Conservation (phyloP, 2,888 invertebrate species). For the Trilocha varians region DNA sequence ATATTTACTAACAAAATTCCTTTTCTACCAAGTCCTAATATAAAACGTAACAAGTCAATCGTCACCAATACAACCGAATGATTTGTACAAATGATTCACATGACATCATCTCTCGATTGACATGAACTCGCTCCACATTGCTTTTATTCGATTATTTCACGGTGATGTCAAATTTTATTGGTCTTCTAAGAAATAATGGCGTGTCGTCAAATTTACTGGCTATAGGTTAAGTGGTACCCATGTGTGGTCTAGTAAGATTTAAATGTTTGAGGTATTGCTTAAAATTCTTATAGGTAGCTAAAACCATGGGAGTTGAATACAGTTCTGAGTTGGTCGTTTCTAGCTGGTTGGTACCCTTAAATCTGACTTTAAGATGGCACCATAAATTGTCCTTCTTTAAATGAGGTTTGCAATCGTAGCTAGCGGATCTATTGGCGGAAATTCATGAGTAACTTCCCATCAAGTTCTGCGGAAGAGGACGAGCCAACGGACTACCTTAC, state of each 20-base stretch:
- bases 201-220: background rate
- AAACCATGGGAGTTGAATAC: too few species aligned
- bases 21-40: background rate
- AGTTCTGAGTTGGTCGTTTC: too few species aligned
- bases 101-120: slow-evolving; percentile 48
- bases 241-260: background rate
- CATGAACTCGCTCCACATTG: slow-evolving; percentile 43
- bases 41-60: background rate
- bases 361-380: too few species aligned
- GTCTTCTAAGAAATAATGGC: background rate
- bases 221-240: background rate
- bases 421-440: too few species aligned
- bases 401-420: too few species aligned
- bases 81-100: slow-evolving; percentile 16
- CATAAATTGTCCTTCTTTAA: too few species aligned
- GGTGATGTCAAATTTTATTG: slow-evolving; percentile 52
- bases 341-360: too few species aligned
- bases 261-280: background rate
- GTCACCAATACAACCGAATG: background rate
- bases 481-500: too few species aligned
- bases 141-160: slow-evolving; percentile 58
- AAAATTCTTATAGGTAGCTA: background rate
- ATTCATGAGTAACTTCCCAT: too few species aligned
- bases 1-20: background rate
- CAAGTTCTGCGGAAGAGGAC: too few species aligned